phyloP scores from a whole-genome alignment of 2,888 invertebrate species.

The Pimpla rufipes region DNA sequence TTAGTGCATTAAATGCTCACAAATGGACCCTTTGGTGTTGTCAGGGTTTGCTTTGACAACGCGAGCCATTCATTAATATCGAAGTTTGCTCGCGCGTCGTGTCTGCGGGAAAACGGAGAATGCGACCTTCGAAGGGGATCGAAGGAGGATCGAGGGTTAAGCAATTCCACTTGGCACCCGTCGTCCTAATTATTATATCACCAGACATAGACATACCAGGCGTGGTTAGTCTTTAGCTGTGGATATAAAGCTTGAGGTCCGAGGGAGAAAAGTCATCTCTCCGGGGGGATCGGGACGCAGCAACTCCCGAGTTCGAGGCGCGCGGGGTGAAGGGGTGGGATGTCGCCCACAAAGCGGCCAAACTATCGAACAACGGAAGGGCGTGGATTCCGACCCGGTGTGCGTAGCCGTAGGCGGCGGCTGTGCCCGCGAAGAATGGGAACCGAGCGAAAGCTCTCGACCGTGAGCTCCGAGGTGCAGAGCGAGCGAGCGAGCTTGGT shows the following conservation, averaged over 20 bases:
- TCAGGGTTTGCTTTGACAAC: conserved; percentile 71
- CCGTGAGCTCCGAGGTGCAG: background rate
- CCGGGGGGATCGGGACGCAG: conserved; percentile 46
- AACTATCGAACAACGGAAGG: conserved; percentile 80
- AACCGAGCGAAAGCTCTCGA: conserved; percentile 26
- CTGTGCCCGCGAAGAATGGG: conserved; percentile 5
- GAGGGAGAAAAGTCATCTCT: conserved; percentile 75
- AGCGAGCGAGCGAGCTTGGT: too few species aligned
- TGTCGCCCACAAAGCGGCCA: conserved; percentile 70
- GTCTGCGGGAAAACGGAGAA: background rate
- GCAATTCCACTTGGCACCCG: conserved; percentile 77
- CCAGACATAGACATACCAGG: too few species aligned
- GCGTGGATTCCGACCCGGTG: conserved; percentile 75
- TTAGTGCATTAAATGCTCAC: too few species aligned
- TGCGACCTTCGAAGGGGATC: background rate
- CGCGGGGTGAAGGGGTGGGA: conserved; percentile 9
- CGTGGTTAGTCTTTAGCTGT: too few species aligned
- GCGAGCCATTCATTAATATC: conserved; percentile 77
- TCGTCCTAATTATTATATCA: conserved; percentile 75
- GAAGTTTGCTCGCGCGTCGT: conserved; percentile 69
- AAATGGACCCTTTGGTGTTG: too few species aligned
- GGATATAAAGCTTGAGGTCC: conserved; percentile 68
- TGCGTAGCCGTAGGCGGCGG: background rate
- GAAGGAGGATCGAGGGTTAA: conserved; percentile 77
- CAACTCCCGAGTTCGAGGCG: conserved; percentile 37